Conservation (phyloP, 2,797 vertebrate species). For the Euthynnus affinis region DNA sequence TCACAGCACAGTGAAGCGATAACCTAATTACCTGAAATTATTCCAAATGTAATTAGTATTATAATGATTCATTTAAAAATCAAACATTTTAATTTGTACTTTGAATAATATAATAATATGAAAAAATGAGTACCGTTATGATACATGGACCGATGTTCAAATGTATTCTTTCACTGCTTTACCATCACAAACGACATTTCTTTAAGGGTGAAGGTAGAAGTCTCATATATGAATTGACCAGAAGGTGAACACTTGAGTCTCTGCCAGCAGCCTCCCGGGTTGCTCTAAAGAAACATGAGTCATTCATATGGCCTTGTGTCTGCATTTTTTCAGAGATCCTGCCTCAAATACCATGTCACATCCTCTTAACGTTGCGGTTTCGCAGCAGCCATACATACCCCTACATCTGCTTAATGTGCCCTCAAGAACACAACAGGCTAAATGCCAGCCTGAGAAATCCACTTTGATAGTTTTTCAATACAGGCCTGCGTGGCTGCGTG, state of each 20-base stretch:
- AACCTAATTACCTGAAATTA: constrained; percentile 17
- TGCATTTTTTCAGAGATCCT: constrained; percentile 49
- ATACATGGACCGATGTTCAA: neutral
- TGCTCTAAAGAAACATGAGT: constrained; percentile 20
- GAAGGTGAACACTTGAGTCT: constrained; percentile 13
- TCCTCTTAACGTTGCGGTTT: constrained; percentile 42
- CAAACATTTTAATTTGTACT: too few relatives aligned
- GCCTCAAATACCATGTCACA: constrained; percentile 64
- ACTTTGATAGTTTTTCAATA: constrained; percentile 25
- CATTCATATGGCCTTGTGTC: constrained; percentile 27
- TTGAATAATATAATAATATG: too few relatives aligned
- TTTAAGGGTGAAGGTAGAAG: neutral
- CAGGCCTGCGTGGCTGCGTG: neutral
- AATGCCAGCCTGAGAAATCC: constrained; percentile 59
- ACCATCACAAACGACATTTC: neutral
- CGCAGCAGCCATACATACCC: constrained; percentile 20
- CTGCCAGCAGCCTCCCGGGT: neutral
- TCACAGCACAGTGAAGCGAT: neutral
- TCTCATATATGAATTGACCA: neutral
- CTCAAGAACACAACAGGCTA: constrained; percentile 29
- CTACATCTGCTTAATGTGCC: constrained; percentile 28
- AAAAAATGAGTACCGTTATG: too few relatives aligned
- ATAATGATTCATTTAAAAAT: neutral
- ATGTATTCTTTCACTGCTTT: neutral
- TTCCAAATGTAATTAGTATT: constrained; percentile 1